phyloP scores from a whole-genome alignment of 2,888 invertebrate genomes.

The Eupithecia exiguata region DNA sequence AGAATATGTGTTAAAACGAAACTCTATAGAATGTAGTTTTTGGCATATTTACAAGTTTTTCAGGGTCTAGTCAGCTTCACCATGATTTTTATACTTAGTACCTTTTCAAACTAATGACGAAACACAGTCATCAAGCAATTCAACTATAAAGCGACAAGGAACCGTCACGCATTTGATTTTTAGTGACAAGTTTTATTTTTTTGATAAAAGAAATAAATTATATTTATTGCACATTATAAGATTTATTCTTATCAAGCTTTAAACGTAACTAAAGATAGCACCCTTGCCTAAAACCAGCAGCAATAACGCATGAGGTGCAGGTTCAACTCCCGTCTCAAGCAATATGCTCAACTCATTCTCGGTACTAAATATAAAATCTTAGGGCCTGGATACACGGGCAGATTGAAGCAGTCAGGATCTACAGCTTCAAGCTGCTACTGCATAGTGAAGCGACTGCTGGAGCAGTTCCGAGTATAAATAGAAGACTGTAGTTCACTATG shows the following conservation, averaged over 20 bases:
- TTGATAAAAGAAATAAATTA: no score
- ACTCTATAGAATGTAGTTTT: background rate
- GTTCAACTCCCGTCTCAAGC: background rate
- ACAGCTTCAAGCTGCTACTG: no score
- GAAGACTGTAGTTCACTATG: no score
- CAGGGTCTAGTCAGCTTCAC: background rate
- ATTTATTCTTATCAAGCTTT: background rate
- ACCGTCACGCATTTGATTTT: background rate
- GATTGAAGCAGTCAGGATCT: no score
- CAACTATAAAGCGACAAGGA: background rate
- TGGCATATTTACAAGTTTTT: conserved; percentile 4
- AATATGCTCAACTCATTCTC: background rate
- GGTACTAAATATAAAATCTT: background rate
- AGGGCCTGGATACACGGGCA: no score
- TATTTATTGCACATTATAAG: no score
- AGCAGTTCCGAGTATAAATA: no score
- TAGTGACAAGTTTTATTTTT: no score
- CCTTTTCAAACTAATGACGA: background rate
- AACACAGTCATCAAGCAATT: no score
- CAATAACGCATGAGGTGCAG: background rate
- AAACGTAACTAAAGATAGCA: no score
- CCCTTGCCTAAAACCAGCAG: no score
- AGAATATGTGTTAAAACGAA: background rate
- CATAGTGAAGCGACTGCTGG: no score
- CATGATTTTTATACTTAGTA: background rate